A percentile compares a stretch with the other conserved stretches of the same genome.
Conservation (phyloP, 2,888 invertebrate genomes). For the Beris morrisii region DNA sequence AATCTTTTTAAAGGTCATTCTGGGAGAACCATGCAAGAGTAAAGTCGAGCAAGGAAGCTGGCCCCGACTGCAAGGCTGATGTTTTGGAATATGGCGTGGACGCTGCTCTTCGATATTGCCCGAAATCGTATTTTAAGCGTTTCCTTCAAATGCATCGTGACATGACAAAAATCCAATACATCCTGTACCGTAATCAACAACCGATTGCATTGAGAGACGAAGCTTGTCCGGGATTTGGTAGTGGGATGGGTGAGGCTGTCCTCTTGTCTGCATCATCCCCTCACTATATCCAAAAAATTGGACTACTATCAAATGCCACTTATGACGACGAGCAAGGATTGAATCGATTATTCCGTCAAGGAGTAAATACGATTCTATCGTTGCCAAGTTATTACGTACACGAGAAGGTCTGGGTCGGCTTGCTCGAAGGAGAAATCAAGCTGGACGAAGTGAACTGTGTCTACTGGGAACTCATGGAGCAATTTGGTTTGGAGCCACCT, state of each 20-base stretch:
- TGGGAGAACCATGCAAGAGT: too few species aligned
- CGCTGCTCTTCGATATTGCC: conserved; percentile 61
- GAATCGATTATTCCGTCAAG: conserved; percentile 21
- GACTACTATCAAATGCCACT: conserved; percentile 46
- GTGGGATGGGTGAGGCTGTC: conserved; percentile 10
- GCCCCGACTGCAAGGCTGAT: too few species aligned
- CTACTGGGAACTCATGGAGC: conserved; percentile 65
- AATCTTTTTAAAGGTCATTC: too few species aligned
- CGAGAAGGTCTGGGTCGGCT: conserved; percentile 50
- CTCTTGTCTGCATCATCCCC: conserved; percentile 21
- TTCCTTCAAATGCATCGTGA: conserved; percentile 63
- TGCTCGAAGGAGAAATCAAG: conserved; percentile 64
- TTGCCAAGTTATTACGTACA: conserved; percentile 12
- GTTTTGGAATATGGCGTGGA: conserved; percentile 11
- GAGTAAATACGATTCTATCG: conserved; percentile 18
- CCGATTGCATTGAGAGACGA: background rate
- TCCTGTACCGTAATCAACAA: background rate
- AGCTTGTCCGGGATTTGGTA: conserved; percentile 3
- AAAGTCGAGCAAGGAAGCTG: too few species aligned
- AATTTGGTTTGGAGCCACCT: conserved; percentile 65
- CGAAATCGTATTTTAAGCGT: conserved; percentile 57
- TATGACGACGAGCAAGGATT: conserved; percentile 44
- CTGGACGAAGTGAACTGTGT: conserved; percentile 63
- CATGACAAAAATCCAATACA: conserved; percentile 50
- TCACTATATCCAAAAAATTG: conserved; percentile 42